Base-by-base conservation (phyloP, 1,140 invertebrate species). In the Diploscapter pachys region DNA sequence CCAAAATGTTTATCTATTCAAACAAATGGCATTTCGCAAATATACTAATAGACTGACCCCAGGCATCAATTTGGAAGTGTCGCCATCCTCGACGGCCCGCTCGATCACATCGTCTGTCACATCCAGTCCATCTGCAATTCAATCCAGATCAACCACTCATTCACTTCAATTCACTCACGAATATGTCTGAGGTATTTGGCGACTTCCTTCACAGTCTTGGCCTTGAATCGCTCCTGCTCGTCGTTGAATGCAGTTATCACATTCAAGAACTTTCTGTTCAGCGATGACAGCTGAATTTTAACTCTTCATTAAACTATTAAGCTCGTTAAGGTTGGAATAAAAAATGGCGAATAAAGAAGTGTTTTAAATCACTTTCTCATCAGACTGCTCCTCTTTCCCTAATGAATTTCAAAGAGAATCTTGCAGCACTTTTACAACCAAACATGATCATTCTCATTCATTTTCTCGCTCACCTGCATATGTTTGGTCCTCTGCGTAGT, bases 221-320 rank as follows among this genome's bases (percentile, higher is more conserved):
- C 63, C 53, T 67, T 67, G 64, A 69, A 74, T 11, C 70, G 65
- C n/a, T 54, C 65, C 48, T 74, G 73, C n/a, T 74, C 73, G 4
- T 11, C 63, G 13, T 74, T 74, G 57, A 74, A 74, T 11, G 63
- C 63, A 2, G 51, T 53, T 52, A 74, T 74, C 4, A 69, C 66
- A 51, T 54, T 6, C n/a, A 51, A 68, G 5, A 68, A 31, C 31
- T 31, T 31, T 31, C 31, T 31, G 31, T 31, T 31, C 31, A 31
- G 31, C 31, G 31, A 31, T 31, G 31, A 31, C 31, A 31, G 31
- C 31, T 31, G 31, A 31, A 31, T 31, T 31, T 31, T 31, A 31
- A 31, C 31, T 31, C 31, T 31, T 31, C 31, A 31, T 31, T 31
- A 31, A 31, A 31, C 31, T 31, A 31, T 31, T 1, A 31, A 31